phyloP scores from a whole-genome alignment of 1,140 invertebrate species.

The Halyomorpha halys region DNA sequence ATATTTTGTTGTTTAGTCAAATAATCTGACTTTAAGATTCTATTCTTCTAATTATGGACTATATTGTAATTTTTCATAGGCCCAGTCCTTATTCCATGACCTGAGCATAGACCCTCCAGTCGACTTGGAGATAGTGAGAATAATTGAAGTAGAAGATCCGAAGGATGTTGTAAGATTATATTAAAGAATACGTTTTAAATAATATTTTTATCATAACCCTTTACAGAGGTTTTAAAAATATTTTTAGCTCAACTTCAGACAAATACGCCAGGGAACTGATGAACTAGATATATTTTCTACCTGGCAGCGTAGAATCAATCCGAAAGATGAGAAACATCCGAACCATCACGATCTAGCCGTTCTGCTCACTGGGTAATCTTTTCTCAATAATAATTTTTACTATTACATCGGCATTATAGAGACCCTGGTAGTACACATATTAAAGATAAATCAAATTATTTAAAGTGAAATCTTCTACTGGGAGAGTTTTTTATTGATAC shows the following conservation, averaged over 20 bases:
- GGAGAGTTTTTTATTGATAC: no score
- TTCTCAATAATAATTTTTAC: no score
- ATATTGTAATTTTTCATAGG: neutral
- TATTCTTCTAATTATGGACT: neutral
- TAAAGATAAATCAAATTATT: no score
- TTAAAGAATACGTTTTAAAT: neutral
- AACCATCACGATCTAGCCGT: constrained; percentile 90
- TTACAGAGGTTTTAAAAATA: neutral
- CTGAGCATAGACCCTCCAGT: neutral
- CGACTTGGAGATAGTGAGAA: neutral
- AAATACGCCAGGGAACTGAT: neutral
- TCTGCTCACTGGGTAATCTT: constrained; percentile 60
- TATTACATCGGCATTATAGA: no score
- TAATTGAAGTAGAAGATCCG: neutral
- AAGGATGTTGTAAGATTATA: neutral
- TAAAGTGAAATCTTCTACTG: no score
- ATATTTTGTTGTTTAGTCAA: no score
- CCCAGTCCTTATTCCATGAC: neutral
- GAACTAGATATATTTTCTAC: constrained; percentile 39
- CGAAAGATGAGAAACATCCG: constrained; percentile 63
- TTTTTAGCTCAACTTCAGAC: neutral
- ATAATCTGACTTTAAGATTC: no score
- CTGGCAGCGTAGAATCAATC: constrained; percentile 63
- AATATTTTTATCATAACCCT: neutral
- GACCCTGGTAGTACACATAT: no score